Evolutionary conservation across 2,797 vertebrate species (phyloP).

Genomic region (Synaphobranchus kaupii): DNA sequence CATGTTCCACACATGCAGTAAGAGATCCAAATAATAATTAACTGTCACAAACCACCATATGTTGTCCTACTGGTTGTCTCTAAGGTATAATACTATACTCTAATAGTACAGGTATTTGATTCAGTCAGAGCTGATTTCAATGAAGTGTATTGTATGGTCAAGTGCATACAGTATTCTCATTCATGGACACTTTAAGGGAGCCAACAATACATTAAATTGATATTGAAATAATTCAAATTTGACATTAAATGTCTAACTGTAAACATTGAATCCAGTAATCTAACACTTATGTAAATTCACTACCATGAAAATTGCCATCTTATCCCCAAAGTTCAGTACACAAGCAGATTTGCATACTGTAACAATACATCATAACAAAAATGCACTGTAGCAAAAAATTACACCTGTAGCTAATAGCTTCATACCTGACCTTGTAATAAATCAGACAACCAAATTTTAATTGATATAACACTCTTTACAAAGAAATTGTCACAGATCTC

Average conservation of each 20-base stretch:
- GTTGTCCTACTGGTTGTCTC: not conserved
- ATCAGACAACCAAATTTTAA: conserved; percentile 6
- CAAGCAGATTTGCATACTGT: not conserved
- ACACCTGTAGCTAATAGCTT: not conserved
- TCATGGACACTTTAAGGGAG: not conserved
- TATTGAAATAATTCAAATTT: not conserved
- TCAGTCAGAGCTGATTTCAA: not conserved
- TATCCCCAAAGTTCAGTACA: not conserved
- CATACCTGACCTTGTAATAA: not conserved
- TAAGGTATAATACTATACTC: not conserved
- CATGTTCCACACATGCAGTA: not conserved
- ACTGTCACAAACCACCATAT: not conserved
- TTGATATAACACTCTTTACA: conserved; percentile 1
- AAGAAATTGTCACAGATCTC: not conserved
- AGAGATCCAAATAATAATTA: not conserved
- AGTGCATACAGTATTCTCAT: not conserved
- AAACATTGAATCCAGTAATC: not conserved
- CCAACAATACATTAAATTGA: not conserved
- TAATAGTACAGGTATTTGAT: not conserved
- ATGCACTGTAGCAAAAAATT: not conserved
- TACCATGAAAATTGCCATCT: not conserved
- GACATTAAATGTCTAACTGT: not conserved
- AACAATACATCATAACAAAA: not conserved
- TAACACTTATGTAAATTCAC: not conserved
- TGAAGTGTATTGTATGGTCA: not conserved